Evolutionary conservation across 1,140 invertebrate genomes (phyloP).

Genomic region (Latrodectus geometricus): DNA sequence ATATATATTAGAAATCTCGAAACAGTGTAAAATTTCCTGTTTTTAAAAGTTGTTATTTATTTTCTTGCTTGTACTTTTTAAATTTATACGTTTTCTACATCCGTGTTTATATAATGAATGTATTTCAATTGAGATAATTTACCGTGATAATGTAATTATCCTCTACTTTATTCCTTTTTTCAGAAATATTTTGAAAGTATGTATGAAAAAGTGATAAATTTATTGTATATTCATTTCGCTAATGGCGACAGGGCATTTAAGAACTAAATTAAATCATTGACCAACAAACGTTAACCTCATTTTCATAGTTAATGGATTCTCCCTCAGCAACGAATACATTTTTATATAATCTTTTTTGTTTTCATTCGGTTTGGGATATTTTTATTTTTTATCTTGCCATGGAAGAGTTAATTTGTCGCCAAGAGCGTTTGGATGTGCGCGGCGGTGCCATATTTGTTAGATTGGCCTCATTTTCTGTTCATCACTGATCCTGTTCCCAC

Average conservation of each 20-base stretch:
- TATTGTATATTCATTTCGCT: background rate
- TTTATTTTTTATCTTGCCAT: background rate
- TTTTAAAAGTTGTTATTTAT: too few species aligned
- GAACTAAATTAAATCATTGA: background rate
- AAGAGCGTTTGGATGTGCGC: background rate
- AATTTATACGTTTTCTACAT: too few species aligned
- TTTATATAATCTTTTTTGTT: background rate
- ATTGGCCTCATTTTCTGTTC: background rate
- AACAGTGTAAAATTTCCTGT: too few species aligned
- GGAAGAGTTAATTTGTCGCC: background rate
- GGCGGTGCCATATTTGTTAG: background rate
- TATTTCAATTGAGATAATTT: too few species aligned
- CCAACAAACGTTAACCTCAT: background rate
- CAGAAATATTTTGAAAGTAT: too few species aligned
- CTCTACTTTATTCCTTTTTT: too few species aligned
- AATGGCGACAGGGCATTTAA: background rate
- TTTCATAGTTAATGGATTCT: background rate
- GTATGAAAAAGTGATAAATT: too few species aligned
- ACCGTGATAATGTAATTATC: too few species aligned
- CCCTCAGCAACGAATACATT: too few species aligned
- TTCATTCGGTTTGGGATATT: background rate
- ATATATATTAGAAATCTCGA: too few species aligned
- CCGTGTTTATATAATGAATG: too few species aligned
- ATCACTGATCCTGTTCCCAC: background rate
- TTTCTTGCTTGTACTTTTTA: too few species aligned